Conservation (phyloP, 2,797 vertebrate genomes). For the Falco peregrinus region DNA sequence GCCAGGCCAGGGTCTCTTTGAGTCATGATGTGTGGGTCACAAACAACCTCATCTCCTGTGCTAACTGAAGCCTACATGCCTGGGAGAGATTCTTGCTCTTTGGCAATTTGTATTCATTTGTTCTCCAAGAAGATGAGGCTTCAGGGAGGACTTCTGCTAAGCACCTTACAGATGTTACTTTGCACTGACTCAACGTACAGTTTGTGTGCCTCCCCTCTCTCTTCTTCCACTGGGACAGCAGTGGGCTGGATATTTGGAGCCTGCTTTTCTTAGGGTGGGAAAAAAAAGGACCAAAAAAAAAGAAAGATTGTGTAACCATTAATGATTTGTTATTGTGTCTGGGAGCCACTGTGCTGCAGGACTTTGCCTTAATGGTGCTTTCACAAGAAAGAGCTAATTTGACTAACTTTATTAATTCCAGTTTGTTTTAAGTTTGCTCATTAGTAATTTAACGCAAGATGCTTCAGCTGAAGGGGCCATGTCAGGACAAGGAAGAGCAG, state of each 20-base stretch:
- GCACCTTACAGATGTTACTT: neutral
- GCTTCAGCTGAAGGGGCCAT: slow-evolving; percentile 66
- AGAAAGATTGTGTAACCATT: neutral
- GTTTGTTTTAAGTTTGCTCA: slow-evolving; percentile 74
- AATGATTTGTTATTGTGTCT: slow-evolving; percentile 42
- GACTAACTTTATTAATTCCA: slow-evolving; percentile 68
- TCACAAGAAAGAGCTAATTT: slow-evolving; percentile 59
- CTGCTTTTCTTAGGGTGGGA: neutral
- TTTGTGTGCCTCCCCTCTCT: neutral
- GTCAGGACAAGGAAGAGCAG: slow-evolving; percentile 70
- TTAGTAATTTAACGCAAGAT: slow-evolving; percentile 70
- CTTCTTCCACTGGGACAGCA: neutral
- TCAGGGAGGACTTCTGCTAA: slow-evolving; percentile 5
- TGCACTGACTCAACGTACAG: rapidly evolving
- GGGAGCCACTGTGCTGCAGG: slow-evolving; percentile 44
- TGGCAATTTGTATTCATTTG: slow-evolving; percentile 15
- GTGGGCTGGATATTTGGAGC: neutral
- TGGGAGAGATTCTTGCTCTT: neutral
- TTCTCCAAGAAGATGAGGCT: neutral
- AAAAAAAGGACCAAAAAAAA: neutral
- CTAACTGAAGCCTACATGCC: neutral
- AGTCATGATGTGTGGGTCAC: neutral
- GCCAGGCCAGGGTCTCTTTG: neutral
- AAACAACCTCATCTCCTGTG: neutral
- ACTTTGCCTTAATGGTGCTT: slow-evolving; percentile 55